Base-by-base conservation (phyloP, 2,888 invertebrate genomes). In the Pyralis farinalis region DNA sequence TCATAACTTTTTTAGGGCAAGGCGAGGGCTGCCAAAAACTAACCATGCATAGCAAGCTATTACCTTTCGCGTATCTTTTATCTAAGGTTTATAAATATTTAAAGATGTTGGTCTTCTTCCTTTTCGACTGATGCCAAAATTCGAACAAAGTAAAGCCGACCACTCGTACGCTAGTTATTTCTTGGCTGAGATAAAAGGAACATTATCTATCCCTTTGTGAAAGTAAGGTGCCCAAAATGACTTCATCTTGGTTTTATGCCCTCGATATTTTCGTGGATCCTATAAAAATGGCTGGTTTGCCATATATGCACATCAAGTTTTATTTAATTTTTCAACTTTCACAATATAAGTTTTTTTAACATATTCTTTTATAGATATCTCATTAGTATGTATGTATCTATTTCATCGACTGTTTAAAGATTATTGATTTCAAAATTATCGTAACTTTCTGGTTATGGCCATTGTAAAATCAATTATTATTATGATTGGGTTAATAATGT, bases 91-190 rank as follows among this genome's bases (percentile, higher is more conserved):
- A 48, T 57, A 45, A 37, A 53, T 53, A 53, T 53, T 53, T 48
- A 49, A 46, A 40, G 52, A 43, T 49, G 54, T 49, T 69, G 66
- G 58, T 62, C 58, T 53, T 46, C 41, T 54, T 66, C 66, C 63
- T 55, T 58, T 56, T 55, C 48, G 47, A 48, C 48, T 51, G 55
- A 63, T 74, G 76, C 76, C 77, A 78, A 77, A 67, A 66, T 58
- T 55, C 55, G 51, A 68, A 78, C 75, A 79, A 78, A 66, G 70
- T 58, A 53, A 59, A 57, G 58, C 58, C 50, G 57, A 55, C 44
- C 47, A 48, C 40, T 48, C 44, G 39, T 42, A 28, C 37, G 52
- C 50, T 51, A 58, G 52, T 53, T 53, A 52, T 62, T 56, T 59
- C 55, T 62, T 54, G 55, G 53, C 57, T 51, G 47, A 55, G 47